Conservation (phyloP, 2,113 vertebrate genomes). For the Eurystomus gularis region DNA sequence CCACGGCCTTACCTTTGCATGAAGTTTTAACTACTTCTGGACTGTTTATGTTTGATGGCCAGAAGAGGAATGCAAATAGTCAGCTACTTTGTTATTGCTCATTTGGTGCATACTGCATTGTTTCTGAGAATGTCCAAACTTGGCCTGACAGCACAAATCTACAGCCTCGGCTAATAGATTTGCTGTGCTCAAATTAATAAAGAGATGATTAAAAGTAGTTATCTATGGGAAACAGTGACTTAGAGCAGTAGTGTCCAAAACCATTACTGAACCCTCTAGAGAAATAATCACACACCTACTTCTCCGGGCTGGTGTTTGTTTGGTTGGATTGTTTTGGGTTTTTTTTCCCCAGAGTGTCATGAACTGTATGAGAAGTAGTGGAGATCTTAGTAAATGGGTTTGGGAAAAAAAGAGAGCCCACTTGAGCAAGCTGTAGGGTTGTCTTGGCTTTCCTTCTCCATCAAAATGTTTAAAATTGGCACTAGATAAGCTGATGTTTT, state of each 20-base stretch:
- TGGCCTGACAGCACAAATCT: background rate
- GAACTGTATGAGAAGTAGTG: background rate
- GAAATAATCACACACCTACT: background rate
- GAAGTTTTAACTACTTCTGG: background rate
- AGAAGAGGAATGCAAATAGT: background rate
- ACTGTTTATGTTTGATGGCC: background rate
- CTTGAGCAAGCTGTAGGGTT: background rate
- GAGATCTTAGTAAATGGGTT: background rate
- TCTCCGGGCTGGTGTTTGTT: background rate
- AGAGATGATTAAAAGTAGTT: background rate
- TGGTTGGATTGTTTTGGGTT: fast-evolving
- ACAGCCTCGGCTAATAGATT: background rate
- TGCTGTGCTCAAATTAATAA: background rate
- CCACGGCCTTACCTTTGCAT: background rate
- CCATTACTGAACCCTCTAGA: background rate
- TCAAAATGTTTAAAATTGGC: background rate
- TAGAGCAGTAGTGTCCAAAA: background rate
- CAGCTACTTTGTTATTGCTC: background rate
- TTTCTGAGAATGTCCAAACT: background rate
- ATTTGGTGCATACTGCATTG: background rate
- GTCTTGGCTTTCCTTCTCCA: background rate
- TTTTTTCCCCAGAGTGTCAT: background rate
- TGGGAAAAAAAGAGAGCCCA: background rate
- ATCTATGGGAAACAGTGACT: background rate
- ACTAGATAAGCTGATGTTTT: background rate